A percentile compares a stretch with the other conserved stretches of the same genome.
These are phyloP conservation scores for Scaptomyza parva DNA, from an alignment of 2,888 invertebrate species.

Conservation along the genomic window DNA sequence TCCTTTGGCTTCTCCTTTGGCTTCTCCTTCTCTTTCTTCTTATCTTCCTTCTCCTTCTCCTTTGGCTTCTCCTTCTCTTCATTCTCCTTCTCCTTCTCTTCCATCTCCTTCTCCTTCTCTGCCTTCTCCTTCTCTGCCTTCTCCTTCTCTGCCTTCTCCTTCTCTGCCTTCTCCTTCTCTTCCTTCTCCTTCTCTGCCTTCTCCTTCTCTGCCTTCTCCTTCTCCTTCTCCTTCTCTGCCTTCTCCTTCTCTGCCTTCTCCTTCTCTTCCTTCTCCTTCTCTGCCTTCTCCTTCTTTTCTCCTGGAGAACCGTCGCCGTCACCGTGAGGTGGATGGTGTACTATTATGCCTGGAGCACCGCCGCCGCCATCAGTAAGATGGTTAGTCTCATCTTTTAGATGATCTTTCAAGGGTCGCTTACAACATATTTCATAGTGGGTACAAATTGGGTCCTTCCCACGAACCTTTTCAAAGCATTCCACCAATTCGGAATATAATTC, in stretches of 20 bases:
- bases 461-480: conserved; percentile 29
- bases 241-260: background rate
- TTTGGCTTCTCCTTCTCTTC: no score
- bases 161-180: background rate
- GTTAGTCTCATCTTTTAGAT: background rate
- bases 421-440: conserved; percentile 38
- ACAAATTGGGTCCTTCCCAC: background rate
- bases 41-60: background rate
- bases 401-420: background rate
- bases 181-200: background rate
- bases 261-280: background rate
- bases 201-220: background rate
- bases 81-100: no score
- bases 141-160: background rate
- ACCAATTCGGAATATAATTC: conserved; percentile 44
- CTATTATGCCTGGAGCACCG: background rate
- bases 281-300: background rate
- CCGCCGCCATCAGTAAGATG: no score
- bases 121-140: background rate
- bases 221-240: background rate
- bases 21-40: background rate
- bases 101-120: no score
- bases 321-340: background rate
- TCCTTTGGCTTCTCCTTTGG: background rate
- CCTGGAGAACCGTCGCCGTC: no score